A percentile compares a stretch with the other conserved stretches of the same genome.
These are phyloP conservation scores for Misgurnus anguillicaudatus DNA, from an alignment of 2,113 vertebrate genomes.

Conservation along the genomic window DNA sequence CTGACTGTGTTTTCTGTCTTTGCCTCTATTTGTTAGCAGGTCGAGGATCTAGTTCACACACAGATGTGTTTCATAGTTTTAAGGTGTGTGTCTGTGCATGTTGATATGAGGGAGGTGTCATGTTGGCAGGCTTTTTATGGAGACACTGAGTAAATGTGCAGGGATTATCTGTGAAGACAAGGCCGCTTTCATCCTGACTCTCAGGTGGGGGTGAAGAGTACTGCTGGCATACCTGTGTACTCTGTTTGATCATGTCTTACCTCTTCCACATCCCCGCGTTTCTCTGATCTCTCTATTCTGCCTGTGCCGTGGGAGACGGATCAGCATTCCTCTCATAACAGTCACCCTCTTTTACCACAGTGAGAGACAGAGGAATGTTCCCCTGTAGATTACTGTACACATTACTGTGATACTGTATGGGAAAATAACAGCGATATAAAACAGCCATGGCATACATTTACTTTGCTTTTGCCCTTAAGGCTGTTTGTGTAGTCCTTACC, in stretches of 20 bases:
- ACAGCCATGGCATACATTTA: background rate
- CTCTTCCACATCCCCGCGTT: background rate
- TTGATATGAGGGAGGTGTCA: constrained; percentile 48
- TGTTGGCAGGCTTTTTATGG: constrained; percentile 64
- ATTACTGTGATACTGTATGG: background rate
- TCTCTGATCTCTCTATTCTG: constrained; percentile 55
- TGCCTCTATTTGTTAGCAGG: constrained; percentile 39
- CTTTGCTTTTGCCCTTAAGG: background rate
- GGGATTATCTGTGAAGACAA: constrained; percentile 74
- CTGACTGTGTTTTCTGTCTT: too few species aligned
- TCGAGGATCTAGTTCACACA: constrained; percentile 52
- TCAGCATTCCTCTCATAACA: constrained; percentile 67
- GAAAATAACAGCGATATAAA: constrained; percentile 5
- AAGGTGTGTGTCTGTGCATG: constrained; percentile 28
- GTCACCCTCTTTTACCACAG: constrained; percentile 49
- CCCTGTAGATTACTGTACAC: constrained; percentile 23
- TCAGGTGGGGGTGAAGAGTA: constrained; percentile 14
- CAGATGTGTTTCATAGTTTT: constrained; percentile 64
- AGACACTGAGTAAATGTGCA: constrained; percentile 72
- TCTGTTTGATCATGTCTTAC: constrained; percentile 72
- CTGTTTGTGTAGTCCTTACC: constrained; percentile 26
- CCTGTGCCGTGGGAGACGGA: constrained; percentile 48
- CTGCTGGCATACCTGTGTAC: constrained; percentile 66
- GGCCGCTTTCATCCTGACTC: constrained; percentile 70
- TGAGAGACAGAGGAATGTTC: constrained; percentile 21